Base-by-base conservation (phyloP, 1,140 invertebrate species). In the Brevipalpus yothersi region DNA sequence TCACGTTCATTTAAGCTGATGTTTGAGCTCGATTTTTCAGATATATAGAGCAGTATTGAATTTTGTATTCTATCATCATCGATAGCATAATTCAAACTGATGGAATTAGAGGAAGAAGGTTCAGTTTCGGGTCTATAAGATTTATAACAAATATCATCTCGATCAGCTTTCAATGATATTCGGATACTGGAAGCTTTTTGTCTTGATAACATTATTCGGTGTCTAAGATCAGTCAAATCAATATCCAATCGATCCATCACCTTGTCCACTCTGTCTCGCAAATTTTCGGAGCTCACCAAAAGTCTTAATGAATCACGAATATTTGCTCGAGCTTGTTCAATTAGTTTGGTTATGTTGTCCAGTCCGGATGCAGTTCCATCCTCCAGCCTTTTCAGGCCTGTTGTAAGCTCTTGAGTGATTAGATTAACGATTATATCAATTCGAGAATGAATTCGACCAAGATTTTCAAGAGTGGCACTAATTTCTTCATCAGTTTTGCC, bases 181-280 rank as follows among this genome's bases (percentile, higher is more conserved):
- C 81, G 78, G 65, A 92, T 86, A 53, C 79, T 80, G 55, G 85
- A 79, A 0, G 86, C 85, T 12, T 80, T 79, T 70, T 90, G 84
- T 64, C 78, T 76, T 0, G 86, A 84, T 67, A 83, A 78, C 3
- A 77, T 73, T 57, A 90, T 84, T 69, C 81, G 80, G 66, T 82
- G 76, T 40, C 78, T 76, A 0, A 91, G 72, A 53, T 78, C 76
- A 53, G 77, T 74, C 17, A 90, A 62, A 61, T 81, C 79, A 2
- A 73, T 70, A 0, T 64, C 58, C 42, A 66, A 57, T 76, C 75
- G 40, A 73, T 71, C 63, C 79, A 65, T 51, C 15, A 61, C 19
- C 47, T 57, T 43, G 53, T 67, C 60, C 11, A 69, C 60, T 54
- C 64, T 61, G 51, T 66, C 58, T 12, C 59, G 60, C 43, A 59